Conservation (phyloP, 2,113 vertebrate genomes). For the Stegostoma tigrinum region DNA sequence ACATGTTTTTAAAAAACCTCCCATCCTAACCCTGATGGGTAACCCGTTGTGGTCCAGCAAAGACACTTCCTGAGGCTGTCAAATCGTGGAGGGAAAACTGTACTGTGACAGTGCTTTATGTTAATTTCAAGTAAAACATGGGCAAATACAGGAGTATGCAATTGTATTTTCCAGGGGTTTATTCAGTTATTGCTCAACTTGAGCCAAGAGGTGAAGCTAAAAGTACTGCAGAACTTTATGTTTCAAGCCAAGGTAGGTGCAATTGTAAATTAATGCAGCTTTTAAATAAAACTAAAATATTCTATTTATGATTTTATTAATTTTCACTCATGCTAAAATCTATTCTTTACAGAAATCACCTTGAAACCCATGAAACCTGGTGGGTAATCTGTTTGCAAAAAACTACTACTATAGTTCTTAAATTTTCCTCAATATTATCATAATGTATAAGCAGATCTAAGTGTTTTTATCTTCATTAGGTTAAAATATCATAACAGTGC, state of each 20-base stretch:
- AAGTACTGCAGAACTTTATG: slow-evolving; percentile 81
- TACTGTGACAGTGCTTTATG: background rate
- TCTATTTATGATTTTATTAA: background rate
- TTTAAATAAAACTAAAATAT: background rate
- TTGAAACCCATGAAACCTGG: slow-evolving; percentile 28
- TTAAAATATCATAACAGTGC: background rate
- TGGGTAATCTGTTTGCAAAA: background rate
- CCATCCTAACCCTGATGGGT: no score
- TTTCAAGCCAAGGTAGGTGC: slow-evolving; percentile 79
- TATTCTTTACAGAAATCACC: slow-evolving; percentile 5
- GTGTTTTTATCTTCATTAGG: background rate
- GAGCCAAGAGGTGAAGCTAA: slow-evolving; percentile 80
- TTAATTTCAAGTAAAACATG: slow-evolving; percentile 28
- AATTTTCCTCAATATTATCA: background rate
- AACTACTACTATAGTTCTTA: background rate
- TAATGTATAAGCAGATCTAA: background rate
- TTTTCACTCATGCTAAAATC: slow-evolving; percentile 21
- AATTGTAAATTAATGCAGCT: background rate
- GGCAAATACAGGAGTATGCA: slow-evolving; percentile 46
- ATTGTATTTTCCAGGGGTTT: slow-evolving; percentile 73
- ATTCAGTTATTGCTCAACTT: slow-evolving; percentile 92
- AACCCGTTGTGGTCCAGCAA: no score
- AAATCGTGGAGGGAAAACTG: no score
- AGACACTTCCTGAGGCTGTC: no score
- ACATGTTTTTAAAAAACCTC: no score